Evolutionary conservation across 2,113 vertebrate species (phyloP), one percentile per base, ranked within the genome.

Genomic region (Euleptes europaea): DNA sequence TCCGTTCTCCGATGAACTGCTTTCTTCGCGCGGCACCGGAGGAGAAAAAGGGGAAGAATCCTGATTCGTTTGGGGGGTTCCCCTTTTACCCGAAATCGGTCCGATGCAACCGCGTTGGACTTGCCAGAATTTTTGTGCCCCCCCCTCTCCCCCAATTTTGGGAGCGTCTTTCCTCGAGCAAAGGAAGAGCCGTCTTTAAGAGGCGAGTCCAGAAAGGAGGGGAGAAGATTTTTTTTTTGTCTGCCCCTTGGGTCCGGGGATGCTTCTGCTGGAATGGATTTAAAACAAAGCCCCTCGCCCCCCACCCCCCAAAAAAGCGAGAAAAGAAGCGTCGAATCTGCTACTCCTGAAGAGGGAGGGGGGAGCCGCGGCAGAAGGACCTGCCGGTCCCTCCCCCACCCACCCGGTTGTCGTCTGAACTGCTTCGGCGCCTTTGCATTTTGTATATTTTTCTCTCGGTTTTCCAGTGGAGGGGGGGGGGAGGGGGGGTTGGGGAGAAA

Each of bases 11-110:
- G 21, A 35, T 8, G 35, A 78, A 19, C 47, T 5, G 3, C 74
- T 33, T 76, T 21, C 47, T 19, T n/a, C 28, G 47, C 42, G 6
- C 38, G 5, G 49, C 2, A 67, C 0, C 0, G 80, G 86, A 69
- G 2, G 0, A 85, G 80, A 80, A 40, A 15, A 78, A 89, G 84
- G 15, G 54, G 11, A 75, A 74, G 15, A 10, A 35, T 1, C 10
- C 12, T 19, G 14, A 51, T 88, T 84, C 84, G 86, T 89, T 85
- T 75, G 31, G 84, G 47, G 80, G 74, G 70, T 77, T 12, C n/a
- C 9, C 12, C 0, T 0, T 54, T 12, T 9, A n/a, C 2, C 14
- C 14, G 73, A 2, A 2, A 33, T 4, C 21, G 76, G 33, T 40
- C 82, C 71, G 47, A 10, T 0, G 1, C 9, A 33, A 0, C 1